Base-by-base conservation (phyloP, 2,888 invertebrate genomes). In the Octodonta nipae region DNA sequence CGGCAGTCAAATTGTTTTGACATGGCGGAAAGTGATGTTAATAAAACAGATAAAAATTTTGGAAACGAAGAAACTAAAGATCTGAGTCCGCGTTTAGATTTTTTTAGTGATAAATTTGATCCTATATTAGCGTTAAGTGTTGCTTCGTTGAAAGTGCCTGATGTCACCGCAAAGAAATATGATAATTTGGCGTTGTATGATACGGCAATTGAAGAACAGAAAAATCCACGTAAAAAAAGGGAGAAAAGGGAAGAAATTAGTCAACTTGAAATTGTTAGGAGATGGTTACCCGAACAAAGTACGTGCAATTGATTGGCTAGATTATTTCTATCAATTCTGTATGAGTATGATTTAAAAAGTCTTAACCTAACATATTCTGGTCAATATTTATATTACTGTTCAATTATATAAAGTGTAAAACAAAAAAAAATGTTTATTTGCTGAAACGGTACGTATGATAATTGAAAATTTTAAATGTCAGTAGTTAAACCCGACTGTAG, bases 171-270 rank as follows among this genome's bases (percentile, higher is more conserved):
- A 1, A 71, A 71, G 13, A 43, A 65, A 33, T 78, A 71, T 47
- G 82, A 85, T 54, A 85, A 82, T 55, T 40, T 85, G 32, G 64
- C 67, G 2, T 75, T 72, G 46, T 83, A 70, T 50, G 66, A 71
- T 36, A 58, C 65, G 4, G 56, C 61, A 1, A 30, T 26, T 15
- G 33, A 36, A 3, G 15, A 10, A 15, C 2, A 16, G 15, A 14
- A 10, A 12, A 15, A 28, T 13, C 13, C 13, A 16, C 28, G 5
- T 11, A 15, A n/a, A 12, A 28, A 14, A 16, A 13, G 15, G 28
- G 15, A 28, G 12, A 5, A 6, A 11, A 5, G 4, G 3, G 20
- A 28, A 26, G 28, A 12, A 6, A 13, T 26, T 29, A 27, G 26
- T 28, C 26, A 10, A 22, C 24, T 29, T 11, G 22, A 30, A 12